Evolutionary conservation across 2,888 invertebrate species (phyloP).

Genomic region (Lasioglossum oenotherae): DNA sequence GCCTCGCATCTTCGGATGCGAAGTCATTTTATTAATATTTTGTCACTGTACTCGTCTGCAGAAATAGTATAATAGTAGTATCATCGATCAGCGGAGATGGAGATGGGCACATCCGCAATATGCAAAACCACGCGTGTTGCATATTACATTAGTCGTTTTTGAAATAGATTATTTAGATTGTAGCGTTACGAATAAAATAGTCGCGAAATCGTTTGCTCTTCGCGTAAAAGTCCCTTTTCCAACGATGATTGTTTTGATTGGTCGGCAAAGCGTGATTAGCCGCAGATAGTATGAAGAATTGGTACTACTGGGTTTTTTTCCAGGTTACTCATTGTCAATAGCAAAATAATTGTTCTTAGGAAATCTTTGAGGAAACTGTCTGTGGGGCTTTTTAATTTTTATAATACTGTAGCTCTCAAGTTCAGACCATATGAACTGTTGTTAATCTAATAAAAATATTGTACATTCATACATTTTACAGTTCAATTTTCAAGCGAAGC

Average conservation of each 20-base stretch:
- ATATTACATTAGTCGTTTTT: no score
- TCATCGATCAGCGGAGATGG: no score
- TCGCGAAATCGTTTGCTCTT: not conserved
- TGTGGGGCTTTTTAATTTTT: not conserved
- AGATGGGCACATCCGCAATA: no score
- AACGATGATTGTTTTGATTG: not conserved
- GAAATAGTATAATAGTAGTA: no score
- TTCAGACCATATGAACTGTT: not conserved
- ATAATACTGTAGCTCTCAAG: not conserved
- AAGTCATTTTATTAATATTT: no score
- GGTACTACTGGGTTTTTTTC: not conserved
- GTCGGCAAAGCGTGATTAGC: not conserved
- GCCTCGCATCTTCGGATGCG: no score
- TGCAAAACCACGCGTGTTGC: no score
- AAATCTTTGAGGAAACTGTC: not conserved
- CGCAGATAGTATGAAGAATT: not conserved
- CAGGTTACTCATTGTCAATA: not conserved
- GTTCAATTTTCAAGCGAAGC: not conserved
- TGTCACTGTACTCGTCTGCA: no score
- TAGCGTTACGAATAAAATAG: no score
- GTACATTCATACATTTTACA: not conserved
- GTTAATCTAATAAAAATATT: not conserved
- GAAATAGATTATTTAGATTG: no score
- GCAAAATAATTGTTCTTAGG: not conserved
- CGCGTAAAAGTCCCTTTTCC: not conserved